A percentile compares a stretch with the other conserved stretches of the same genome.
Conservation (phyloP, 2,113 vertebrate genomes). For the Sphaerodactylus townsendi region DNA sequence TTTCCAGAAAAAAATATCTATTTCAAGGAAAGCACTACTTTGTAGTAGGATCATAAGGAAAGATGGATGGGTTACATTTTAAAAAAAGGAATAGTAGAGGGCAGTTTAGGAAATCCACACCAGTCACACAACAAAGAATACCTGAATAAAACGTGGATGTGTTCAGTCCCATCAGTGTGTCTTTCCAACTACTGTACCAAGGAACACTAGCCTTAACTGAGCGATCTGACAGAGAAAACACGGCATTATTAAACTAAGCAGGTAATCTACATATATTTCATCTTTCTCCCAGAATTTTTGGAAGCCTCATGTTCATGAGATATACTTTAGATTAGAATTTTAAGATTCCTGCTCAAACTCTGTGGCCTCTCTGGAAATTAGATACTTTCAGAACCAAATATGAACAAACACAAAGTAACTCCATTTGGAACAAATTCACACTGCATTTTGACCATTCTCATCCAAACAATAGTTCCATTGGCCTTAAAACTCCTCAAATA, state of each 20-base stretch:
- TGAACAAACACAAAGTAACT: background rate
- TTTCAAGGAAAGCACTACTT: slow-evolving; percentile 50
- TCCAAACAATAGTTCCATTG: background rate
- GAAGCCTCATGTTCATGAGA: background rate
- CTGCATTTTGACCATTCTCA: background rate
- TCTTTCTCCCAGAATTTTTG: slow-evolving; percentile 32
- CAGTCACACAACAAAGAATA: slow-evolving; percentile 76
- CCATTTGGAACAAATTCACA: background rate
- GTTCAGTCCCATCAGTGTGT: slow-evolving; percentile 87
- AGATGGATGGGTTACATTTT: slow-evolving; percentile 55
- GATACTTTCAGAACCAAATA: background rate
- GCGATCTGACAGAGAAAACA: slow-evolving; percentile 87
- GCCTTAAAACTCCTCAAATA: background rate
- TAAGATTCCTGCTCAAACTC: background rate
- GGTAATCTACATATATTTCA: slow-evolving; percentile 54
- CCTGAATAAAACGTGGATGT: slow-evolving; percentile 86
- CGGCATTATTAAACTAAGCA: slow-evolving; percentile 69
- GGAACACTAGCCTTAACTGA: slow-evolving; percentile 91
- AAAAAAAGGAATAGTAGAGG: slow-evolving; percentile 56
- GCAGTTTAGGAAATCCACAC: slow-evolving; percentile 67
- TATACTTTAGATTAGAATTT: background rate
- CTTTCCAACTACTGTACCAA: slow-evolving; percentile 92
- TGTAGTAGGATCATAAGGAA: slow-evolving; percentile 57
- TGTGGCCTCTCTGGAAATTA: background rate
- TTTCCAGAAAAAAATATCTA: slow-evolving; percentile 52